These are phyloP conservation scores for Eucidaris tribuloides DNA, from an alignment of 35 echinoderm and acorn worm genomes.

Conservation along the genomic window DNA sequence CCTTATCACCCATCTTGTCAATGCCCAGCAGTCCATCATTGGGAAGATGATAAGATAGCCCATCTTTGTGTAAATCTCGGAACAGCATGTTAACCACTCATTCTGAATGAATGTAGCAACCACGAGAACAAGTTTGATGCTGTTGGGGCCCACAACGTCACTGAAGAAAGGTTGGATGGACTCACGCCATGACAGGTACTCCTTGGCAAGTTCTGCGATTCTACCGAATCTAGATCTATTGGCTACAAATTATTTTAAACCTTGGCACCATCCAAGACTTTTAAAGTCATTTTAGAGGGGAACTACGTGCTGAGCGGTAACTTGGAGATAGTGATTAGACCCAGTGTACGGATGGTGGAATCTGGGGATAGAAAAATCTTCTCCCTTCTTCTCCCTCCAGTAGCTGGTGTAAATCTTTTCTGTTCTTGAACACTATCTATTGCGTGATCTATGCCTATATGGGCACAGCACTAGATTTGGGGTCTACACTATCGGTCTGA, in stretches of 20 bases:
- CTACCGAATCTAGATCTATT: no score
- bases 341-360: neutral
- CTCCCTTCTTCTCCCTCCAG: neutral
- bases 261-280: no score
- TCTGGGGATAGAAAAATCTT: conserved; percentile 4
- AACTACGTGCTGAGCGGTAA: neutral
- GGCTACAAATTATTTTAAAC: no score
- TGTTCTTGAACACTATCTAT: neutral
- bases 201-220: no score
- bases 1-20: neutral
- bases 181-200: neutral
- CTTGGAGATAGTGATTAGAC: neutral
- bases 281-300: no score
- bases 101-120: conserved; percentile 17
- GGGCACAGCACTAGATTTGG: neutral
- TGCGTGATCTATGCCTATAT: neutral
- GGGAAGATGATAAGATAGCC: neutral
- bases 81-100: neutral
- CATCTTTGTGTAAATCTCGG: neutral
- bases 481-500: neutral
- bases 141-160: neutral
- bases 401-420: neutral
- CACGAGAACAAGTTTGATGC: neutral
- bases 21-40: neutral
- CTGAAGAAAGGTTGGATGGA: neutral